Percentiles rank a stretch among this genome's conserved stretches.
phyloP scores from a whole-genome alignment of 2,797 vertebrate species.

The Austrolebias charrua region DNA sequence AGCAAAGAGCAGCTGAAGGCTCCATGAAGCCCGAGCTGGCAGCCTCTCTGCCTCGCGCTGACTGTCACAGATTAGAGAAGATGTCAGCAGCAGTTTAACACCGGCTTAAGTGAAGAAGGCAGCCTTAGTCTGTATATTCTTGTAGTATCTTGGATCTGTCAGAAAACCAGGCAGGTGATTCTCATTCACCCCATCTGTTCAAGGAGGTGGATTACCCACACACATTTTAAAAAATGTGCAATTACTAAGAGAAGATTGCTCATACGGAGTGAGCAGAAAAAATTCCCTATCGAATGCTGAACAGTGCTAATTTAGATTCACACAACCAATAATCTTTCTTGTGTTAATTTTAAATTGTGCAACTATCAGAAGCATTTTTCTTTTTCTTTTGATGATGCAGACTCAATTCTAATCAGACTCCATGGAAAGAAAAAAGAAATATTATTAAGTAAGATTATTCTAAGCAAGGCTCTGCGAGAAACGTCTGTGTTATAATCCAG shows the following conservation, averaged over 20 bases:
- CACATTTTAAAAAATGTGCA: slow-evolving; percentile 24
- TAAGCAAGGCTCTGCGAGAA: slow-evolving; percentile 70
- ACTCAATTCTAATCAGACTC: slow-evolving; percentile 68
- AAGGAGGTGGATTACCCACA: slow-evolving; percentile 51
- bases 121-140: slow-evolving; percentile 66
- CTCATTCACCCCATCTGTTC: slow-evolving; percentile 46
- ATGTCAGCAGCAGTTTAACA: slow-evolving; percentile 81
- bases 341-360: slow-evolving; percentile 60
- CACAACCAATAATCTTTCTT: slow-evolving; percentile 61
- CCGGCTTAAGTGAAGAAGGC: slow-evolving; percentile 72
- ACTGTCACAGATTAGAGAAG: slow-evolving; percentile 81
- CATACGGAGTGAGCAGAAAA: slow-evolving; percentile 47
- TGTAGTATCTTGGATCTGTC: slow-evolving; percentile 74
- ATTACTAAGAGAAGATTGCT: slow-evolving; percentile 33
- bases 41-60: slow-evolving; percentile 53
- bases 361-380: slow-evolving; percentile 63
- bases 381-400: slow-evolving; percentile 68
- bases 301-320: slow-evolving; percentile 65
- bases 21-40: slow-evolving; percentile 62
- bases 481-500: slow-evolving; percentile 75
- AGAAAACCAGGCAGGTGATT: slow-evolving; percentile 75
- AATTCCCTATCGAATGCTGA: slow-evolving; percentile 47
- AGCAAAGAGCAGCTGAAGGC: slow-evolving; percentile 48
- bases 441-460: slow-evolving; percentile 75
- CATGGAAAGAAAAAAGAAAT: slow-evolving; percentile 67